These are phyloP conservation scores for Drosophila limbata DNA, from an alignment of 2,888 invertebrate genomes.

Conservation along the genomic window DNA sequence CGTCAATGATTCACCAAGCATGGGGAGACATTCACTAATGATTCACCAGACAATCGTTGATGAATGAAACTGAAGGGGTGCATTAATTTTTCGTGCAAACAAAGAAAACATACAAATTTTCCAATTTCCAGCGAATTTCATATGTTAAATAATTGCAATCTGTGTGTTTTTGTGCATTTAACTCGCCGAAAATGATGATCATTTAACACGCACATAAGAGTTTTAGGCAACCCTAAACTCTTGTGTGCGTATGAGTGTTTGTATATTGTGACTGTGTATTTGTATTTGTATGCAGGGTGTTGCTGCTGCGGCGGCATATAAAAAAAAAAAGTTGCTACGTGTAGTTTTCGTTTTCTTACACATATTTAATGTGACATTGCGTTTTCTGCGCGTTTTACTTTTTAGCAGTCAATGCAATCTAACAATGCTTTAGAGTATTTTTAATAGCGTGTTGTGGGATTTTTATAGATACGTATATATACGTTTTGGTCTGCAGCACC, in stretches of 20 bases:
- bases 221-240: conserved; percentile 65
- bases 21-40: too few species aligned
- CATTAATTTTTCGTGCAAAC: conserved; percentile 37
- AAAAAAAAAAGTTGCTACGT: conserved; percentile 81
- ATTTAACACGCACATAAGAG: conserved; percentile 26
- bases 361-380: conserved; percentile 28
- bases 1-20: too few species aligned
- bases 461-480: conserved; percentile 6
- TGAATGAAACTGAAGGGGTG: too few species aligned
- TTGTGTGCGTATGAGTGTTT: conserved; percentile 45
- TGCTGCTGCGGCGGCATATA: conserved; percentile 64
- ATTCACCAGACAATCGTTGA: too few species aligned
- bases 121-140: conserved; percentile 4
- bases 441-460: conserved; percentile 26
- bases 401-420: conserved; percentile 17
- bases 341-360: conserved; percentile 70
- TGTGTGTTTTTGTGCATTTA: conserved; percentile 12
- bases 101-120: conserved; percentile 29
- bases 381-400: conserved; percentile 23
- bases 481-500: conserved; percentile 52
- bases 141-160: conserved; percentile 1
- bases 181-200: not conserved
- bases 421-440: not conserved
- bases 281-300: conserved; percentile 73
- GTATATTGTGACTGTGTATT: conserved; percentile 47